Percentiles rank a stretch among this genome's conserved stretches.
phyloP scores from a whole-genome alignment of 2,888 invertebrate genomes.

The Doris montereyensis region DNA sequence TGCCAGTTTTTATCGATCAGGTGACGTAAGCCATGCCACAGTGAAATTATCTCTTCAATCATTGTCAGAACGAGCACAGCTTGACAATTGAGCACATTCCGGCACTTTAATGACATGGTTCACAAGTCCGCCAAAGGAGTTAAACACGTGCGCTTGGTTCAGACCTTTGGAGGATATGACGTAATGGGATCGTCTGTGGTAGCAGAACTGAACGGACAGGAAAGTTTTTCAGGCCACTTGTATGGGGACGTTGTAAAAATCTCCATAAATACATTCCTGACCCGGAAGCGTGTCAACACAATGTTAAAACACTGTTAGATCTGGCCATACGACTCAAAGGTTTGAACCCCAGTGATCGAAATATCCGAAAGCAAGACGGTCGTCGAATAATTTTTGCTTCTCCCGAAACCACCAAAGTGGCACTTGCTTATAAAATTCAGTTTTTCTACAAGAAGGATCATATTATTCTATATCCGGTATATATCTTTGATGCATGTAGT shows the following conservation, averaged over 20 bases:
- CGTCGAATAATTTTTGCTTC: slow-evolving; percentile 4
- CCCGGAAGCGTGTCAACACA: not conserved
- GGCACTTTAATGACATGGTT: not conserved
- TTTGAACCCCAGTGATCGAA: not conserved
- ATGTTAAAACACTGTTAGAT: not conserved
- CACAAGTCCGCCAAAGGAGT: slow-evolving; percentile 36
- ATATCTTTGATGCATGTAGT: not conserved
- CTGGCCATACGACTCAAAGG: not conserved
- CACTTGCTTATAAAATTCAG: slow-evolving; percentile 26
- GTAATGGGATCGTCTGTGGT: slow-evolving; percentile 37
- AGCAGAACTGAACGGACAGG: slow-evolving; percentile 8
- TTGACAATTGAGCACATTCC: not conserved
- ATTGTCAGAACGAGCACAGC: too few relatives aligned
- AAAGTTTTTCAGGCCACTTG: not conserved
- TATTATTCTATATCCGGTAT: not conserved
- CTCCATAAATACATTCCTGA: slow-evolving; percentile 3
- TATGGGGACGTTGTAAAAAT: not conserved
- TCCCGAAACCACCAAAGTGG: slow-evolving; percentile 2
- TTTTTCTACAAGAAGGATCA: slow-evolving; percentile 1
- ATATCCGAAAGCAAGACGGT: not conserved
- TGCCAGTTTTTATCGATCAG: too few relatives aligned
- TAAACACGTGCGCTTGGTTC: slow-evolving; percentile 13
- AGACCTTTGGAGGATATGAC: slow-evolving; percentile 35
- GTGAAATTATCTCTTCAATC: too few relatives aligned
- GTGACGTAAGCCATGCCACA: too few relatives aligned